Conservation (phyloP, 2,888 invertebrate genomes). For the Agrypnus murinus region DNA sequence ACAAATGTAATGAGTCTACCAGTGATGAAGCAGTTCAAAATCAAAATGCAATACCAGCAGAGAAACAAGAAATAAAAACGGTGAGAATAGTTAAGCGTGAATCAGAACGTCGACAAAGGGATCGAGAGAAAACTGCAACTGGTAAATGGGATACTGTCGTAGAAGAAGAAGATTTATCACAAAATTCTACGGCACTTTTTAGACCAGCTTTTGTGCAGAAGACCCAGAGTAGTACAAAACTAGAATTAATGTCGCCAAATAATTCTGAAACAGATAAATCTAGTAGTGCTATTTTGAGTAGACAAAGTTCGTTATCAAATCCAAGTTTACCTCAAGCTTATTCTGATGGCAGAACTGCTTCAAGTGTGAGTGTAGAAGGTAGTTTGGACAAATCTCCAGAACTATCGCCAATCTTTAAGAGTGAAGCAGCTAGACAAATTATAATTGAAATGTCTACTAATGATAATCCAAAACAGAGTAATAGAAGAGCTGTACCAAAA, state of each 20-base stretch:
- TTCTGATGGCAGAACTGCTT: slow-evolving; percentile 55
- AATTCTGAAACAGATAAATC: slow-evolving; percentile 57
- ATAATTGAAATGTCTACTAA: slow-evolving; percentile 83
- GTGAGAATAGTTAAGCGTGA: slow-evolving; percentile 95
- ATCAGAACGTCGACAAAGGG: slow-evolving; percentile 88
- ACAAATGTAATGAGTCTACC: slow-evolving; percentile 71
- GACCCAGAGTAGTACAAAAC: slow-evolving; percentile 57
- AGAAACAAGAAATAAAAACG: slow-evolving; percentile 93
- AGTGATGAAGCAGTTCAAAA: slow-evolving; percentile 63
- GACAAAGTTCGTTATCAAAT: slow-evolving; percentile 62
- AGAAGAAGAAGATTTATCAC: slow-evolving; percentile 69
- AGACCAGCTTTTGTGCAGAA: slow-evolving; percentile 63
- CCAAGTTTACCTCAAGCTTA: slow-evolving; percentile 61
- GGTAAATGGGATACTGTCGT: slow-evolving; percentile 68
- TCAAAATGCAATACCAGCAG: slow-evolving; percentile 72
- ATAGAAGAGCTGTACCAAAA: slow-evolving; percentile 82
- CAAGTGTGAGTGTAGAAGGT: slow-evolving; percentile 55
- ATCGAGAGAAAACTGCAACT: slow-evolving; percentile 79
- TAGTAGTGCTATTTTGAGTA: slow-evolving; percentile 57
- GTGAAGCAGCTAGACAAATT: slow-evolving; percentile 90
- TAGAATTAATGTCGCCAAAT: slow-evolving; percentile 54
- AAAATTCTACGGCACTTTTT: slow-evolving; percentile 64
- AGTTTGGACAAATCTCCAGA: slow-evolving; percentile 72
- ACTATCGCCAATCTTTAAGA: slow-evolving; percentile 88
- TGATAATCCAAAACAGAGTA: slow-evolving; percentile 64